These are phyloP conservation scores for Oreochromis aureus DNA, from an alignment of 2,113 vertebrate genomes.

Conservation along the genomic window DNA sequence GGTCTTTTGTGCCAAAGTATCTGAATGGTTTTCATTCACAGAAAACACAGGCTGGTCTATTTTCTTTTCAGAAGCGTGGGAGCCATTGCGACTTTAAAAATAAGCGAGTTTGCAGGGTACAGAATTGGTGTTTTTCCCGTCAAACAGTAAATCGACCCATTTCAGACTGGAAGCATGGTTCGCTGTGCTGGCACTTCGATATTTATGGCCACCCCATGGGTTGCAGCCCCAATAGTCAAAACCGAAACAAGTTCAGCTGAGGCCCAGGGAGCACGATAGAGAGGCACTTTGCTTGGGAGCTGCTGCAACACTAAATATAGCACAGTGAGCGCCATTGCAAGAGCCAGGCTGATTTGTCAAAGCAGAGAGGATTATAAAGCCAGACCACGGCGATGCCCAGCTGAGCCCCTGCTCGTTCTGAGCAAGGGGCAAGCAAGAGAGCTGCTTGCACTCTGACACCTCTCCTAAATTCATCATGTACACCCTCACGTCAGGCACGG, in stretches of 20 bases:
- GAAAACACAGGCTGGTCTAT: not conserved
- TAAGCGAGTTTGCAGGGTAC: not conserved
- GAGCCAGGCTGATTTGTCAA: constrained; percentile 51
- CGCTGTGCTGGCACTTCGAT: constrained; percentile 8
- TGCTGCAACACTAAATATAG: constrained; percentile 64
- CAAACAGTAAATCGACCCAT: constrained; percentile 27
- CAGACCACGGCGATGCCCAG: constrained; percentile 40
- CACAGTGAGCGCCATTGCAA: constrained; percentile 7
- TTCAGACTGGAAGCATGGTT: constrained; percentile 1
- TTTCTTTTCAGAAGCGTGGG: not conserved
- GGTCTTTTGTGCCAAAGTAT: not conserved
- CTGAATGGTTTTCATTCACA: not conserved
- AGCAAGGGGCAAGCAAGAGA: not conserved
- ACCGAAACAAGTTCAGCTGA: constrained; percentile 31
- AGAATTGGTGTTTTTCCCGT: not conserved
- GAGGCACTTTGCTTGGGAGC: constrained; percentile 42
- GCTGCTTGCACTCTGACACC: not conserved
- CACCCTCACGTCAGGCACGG: not conserved
- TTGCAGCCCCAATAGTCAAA: constrained; percentile 11
- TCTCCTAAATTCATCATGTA: constrained; percentile 22
- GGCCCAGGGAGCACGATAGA: constrained; percentile 36
- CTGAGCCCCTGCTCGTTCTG: constrained; percentile 43
- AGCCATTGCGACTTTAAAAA: not conserved
- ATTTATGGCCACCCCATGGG: constrained; percentile 25
- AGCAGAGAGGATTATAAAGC: constrained; percentile 53